These are phyloP conservation scores for Apotomis turbidana DNA, from an alignment of 2,888 invertebrate species.

Conservation along the genomic window DNA sequence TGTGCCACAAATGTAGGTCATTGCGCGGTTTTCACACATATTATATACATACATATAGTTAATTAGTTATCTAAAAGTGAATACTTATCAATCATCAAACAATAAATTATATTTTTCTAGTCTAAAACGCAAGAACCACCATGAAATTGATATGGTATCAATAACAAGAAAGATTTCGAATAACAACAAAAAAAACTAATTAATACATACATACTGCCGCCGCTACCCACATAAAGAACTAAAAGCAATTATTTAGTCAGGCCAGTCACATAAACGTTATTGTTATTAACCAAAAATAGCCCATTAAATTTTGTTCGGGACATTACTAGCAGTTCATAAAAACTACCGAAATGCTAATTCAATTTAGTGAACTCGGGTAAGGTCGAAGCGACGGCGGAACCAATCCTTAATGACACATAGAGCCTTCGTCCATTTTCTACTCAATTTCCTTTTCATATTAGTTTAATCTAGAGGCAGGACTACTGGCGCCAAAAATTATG, in stretches of 20 bases:
- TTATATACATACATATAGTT: no score
- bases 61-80: no score
- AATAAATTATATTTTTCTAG: no score
- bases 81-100: no score
- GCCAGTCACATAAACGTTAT: constrained; percentile 72
- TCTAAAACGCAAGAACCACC: neutral
- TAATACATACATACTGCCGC: constrained; percentile 18
- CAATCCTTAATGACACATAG: constrained; percentile 82
- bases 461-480: constrained; percentile 83
- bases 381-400: constrained; percentile 70
- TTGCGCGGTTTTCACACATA: no score
- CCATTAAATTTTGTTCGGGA: constrained; percentile 74
- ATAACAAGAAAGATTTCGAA: constrained; percentile 30
- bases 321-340: constrained; percentile 77
- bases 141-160: constrained; percentile 14
- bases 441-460: constrained; percentile 84
- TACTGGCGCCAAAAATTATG: constrained; percentile 84
- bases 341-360: constrained; percentile 79
- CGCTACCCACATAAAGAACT: constrained; percentile 36
- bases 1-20: neutral
- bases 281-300: constrained; percentile 73
- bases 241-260: constrained; percentile 59
- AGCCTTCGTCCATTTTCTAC: constrained; percentile 81
- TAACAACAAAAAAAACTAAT: constrained; percentile 24
- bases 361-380: constrained; percentile 80